These are phyloP conservation scores for Nephotettix cincticeps DNA, from an alignment of 1,140 invertebrate genomes.

Conservation along the genomic window DNA sequence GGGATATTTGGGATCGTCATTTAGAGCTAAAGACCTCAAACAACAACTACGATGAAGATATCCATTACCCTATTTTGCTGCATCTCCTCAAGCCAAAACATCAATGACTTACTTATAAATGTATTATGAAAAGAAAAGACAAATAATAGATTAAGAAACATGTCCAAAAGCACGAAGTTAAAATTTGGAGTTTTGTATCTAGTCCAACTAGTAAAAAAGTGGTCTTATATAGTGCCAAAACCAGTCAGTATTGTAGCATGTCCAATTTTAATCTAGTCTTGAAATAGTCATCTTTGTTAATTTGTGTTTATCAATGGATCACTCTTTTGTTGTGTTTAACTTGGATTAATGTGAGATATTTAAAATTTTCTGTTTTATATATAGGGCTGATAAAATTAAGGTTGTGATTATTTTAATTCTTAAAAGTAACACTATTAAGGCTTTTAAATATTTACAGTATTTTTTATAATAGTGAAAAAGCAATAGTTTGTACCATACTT, in stretches of 20 bases:
- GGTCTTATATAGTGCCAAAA: slow-evolving; percentile 30
- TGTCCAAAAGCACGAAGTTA: not conserved
- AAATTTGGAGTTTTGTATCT: not conserved
- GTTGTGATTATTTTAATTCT: no score
- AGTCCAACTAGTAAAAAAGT: slow-evolving; percentile 10
- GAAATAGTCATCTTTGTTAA: not conserved
- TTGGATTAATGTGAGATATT: not conserved
- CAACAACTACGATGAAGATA: slow-evolving; percentile 62
- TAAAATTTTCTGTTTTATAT: not conserved
- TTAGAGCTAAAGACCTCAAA: slow-evolving; percentile 56
- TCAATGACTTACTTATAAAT: slow-evolving; percentile 9
- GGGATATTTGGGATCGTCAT: slow-evolving; percentile 65
- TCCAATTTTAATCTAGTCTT: slow-evolving; percentile 17
- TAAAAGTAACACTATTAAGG: no score
- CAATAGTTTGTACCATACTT: no score
- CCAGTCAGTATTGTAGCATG: slow-evolving; percentile 9
- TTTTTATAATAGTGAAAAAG: no score
- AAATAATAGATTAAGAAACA: slow-evolving; percentile 20
- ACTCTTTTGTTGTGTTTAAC: not conserved
- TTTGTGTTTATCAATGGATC: not conserved
- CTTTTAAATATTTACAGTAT: no score
- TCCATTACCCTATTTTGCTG: slow-evolving; percentile 66
- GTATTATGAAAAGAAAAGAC: slow-evolving; percentile 18
- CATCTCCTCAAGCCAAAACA: slow-evolving; percentile 47
- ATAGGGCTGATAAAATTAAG: not conserved